Evolutionary conservation across 1,140 invertebrate species (phyloP).

Genomic region (Drosophila bocki): DNA sequence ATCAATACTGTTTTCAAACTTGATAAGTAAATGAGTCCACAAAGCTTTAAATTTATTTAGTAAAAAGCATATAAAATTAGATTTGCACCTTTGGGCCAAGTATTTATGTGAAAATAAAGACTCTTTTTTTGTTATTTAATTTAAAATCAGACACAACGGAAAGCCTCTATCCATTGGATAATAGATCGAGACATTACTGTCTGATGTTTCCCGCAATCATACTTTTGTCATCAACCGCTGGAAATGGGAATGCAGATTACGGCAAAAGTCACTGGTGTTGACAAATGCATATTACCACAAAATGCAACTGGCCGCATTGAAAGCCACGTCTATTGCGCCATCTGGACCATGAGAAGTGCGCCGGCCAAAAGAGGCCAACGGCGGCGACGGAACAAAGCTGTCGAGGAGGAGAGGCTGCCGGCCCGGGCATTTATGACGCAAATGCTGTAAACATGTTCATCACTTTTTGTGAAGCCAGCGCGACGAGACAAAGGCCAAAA

Average conservation of each 20-base stretch:
- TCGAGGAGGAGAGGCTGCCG: neutral
- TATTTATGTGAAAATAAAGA: too few relatives aligned
- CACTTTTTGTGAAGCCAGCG: slow-evolving; percentile 61
- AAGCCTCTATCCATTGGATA: neutral
- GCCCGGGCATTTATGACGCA: slow-evolving; percentile 57
- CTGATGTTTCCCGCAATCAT: slow-evolving; percentile 9
- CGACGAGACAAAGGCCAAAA: slow-evolving; percentile 70
- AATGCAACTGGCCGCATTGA: slow-evolving; percentile 69
- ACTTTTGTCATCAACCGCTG: neutral
- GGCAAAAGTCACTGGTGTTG: slow-evolving; percentile 49
- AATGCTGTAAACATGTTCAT: slow-evolving; percentile 72
- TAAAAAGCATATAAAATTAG: too few relatives aligned
- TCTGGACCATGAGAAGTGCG: slow-evolving; percentile 33
- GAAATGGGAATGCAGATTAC: slow-evolving; percentile 23
- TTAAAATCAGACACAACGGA: neutral
- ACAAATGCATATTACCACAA: slow-evolving; percentile 71
- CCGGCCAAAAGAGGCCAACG: slow-evolving; percentile 26
- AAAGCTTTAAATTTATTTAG: too few relatives aligned
- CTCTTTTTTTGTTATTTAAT: neutral
- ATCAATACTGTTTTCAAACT: too few relatives aligned
- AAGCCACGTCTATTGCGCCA: slow-evolving; percentile 63
- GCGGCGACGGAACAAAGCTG: slow-evolving; percentile 8
- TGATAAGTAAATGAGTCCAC: too few relatives aligned
- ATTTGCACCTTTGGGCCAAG: too few relatives aligned
- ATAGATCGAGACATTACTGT: neutral